Evolutionary conservation across 2,888 invertebrate species (phyloP).

Genomic region (Lepidochitona cinerea): DNA sequence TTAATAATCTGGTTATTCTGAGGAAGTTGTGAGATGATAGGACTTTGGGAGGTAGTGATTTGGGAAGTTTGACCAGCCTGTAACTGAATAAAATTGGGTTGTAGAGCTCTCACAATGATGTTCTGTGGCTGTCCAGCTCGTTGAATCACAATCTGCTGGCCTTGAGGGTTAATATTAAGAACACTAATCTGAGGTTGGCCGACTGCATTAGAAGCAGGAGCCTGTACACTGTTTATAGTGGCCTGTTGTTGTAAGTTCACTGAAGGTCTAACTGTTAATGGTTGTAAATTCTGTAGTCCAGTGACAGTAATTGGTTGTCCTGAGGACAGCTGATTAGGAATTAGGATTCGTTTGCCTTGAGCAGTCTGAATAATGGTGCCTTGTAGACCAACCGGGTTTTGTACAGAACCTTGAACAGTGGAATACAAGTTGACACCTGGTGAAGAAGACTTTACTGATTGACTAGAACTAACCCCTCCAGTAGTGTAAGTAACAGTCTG

Average conservation of each 20-base stretch:
- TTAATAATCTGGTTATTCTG: background rate
- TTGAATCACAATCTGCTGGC: conserved; percentile 55
- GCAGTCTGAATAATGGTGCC: conserved; percentile 59
- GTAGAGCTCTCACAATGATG: conserved; percentile 18
- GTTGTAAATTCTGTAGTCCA: conserved; percentile 36
- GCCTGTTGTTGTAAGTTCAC: conserved; percentile 29
- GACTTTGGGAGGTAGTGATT: background rate
- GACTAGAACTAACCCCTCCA: background rate
- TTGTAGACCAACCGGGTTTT: conserved; percentile 46
- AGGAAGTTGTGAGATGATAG: background rate
- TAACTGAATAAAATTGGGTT: background rate
- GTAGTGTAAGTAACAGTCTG: background rate
- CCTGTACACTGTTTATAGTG: conserved; percentile 8
- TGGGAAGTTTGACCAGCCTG: conserved; percentile 1
- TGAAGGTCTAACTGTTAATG: background rate
- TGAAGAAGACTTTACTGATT: background rate
- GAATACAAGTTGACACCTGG: conserved; percentile 15
- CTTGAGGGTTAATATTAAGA: conserved; percentile 25
- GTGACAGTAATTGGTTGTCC: conserved; percentile 43
- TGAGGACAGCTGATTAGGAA: conserved; percentile 35
- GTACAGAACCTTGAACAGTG: conserved; percentile 22
- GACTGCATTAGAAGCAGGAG: conserved; percentile 10
- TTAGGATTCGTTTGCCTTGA: conserved; percentile 55
- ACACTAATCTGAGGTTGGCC: conserved; percentile 43
- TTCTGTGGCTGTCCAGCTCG: conserved; percentile 27